phyloP scores from a whole-genome alignment of 2,888 invertebrate genomes.

The Heliconius cydno region DNA sequence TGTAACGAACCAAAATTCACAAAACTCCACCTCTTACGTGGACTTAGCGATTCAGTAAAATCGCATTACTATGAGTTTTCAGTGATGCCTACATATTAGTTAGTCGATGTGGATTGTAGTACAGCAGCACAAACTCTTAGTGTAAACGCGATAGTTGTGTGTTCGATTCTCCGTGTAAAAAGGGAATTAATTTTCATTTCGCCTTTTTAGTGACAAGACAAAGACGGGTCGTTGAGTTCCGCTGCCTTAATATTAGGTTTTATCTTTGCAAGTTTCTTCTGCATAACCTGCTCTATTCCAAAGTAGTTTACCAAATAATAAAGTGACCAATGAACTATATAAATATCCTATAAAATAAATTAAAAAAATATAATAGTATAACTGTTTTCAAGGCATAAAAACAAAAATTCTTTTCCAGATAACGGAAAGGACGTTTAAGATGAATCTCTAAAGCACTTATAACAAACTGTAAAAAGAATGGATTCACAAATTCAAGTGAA shows the following conservation, averaged over 20 bases:
- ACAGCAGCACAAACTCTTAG: too few species aligned
- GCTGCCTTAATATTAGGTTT: not conserved
- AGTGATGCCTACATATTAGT: not conserved
- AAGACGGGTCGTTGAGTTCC: not conserved
- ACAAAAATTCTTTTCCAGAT: not conserved
- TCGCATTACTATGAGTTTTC: not conserved
- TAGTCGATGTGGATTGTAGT: too few species aligned
- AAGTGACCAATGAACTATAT: not conserved
- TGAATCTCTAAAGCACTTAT: slow-evolving; percentile 2
- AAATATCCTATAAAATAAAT: not conserved
- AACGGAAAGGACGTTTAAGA: not conserved
- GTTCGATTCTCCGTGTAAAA: not conserved
- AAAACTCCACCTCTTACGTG: not conserved
- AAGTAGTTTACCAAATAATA: not conserved
- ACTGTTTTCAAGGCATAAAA: not conserved
- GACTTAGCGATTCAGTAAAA: not conserved
- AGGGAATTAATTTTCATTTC: not conserved
- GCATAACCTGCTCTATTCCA: too few species aligned
- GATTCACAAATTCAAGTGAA: slow-evolving; percentile 16
- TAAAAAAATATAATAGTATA: too few species aligned
- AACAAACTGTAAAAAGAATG: not conserved
- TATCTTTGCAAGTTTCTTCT: too few species aligned
- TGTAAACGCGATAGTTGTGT: not conserved
- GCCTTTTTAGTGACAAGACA: too few species aligned
- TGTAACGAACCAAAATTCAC: slow-evolving; percentile 1